Base-by-base conservation (phyloP, 2,888 invertebrate species). In the Dynastes hyllus region DNA sequence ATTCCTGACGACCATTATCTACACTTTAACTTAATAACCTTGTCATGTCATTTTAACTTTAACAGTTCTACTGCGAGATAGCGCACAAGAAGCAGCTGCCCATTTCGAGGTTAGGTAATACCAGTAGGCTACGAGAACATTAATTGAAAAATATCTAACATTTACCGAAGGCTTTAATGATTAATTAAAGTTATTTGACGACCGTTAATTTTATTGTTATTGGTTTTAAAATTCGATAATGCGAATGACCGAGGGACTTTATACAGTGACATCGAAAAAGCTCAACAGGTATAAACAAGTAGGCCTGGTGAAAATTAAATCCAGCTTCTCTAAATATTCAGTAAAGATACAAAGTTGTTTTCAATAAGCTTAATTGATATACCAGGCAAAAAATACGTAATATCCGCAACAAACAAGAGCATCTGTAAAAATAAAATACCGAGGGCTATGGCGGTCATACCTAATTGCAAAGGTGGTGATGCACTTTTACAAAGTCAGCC, bases 11-110 rank as follows among this genome's bases (percentile, higher is more conserved):
- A 8, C 29, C 63, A 63, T 69, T 69, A 69, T 69, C 51, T 50
- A 69, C 69, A 69, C 50, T 32, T 22, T 69, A 69, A 69, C 40
- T 69, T 69, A 69, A 69, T 51, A 51, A 13, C 69, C 51, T 2
- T 13, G 51, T 40, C 50, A 69, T 51, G 29, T 45, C n/a, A 22
- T 45, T 11, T 69, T 69, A 50, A 50, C 67, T 22, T 69, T 69
- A 50, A 50, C 11, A 69, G 50, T 51, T 69, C 37, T 66, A 37
- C 13, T 2, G n/a, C n/a, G 32, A 13, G 22, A 51, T 29, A 66
- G 66, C 5, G 6, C n/a, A 9, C 9, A 11, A 51, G 29, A 16
- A 50, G 69, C 51, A 51, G 69, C 51, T 51, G 51, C 27, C 45
- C 22, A 9, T 16, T 11, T 67, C 13, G 27, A 27, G 11, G 45